A percentile compares a stretch with the other conserved stretches of the same genome.
phyloP scores from a whole-genome alignment of 2,113 vertebrate genomes.

The Mirza zaza region DNA sequence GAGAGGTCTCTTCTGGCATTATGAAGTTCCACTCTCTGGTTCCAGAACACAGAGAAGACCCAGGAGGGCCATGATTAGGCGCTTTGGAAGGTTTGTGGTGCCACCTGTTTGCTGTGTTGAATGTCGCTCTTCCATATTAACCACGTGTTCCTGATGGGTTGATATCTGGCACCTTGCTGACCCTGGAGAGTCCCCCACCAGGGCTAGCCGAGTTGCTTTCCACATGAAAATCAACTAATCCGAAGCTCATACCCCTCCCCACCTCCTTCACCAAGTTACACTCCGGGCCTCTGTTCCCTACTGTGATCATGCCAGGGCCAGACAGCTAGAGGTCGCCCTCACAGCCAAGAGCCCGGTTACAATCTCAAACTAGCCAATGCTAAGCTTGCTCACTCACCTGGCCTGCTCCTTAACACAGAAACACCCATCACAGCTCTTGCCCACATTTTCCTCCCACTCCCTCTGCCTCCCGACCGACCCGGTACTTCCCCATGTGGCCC shows the following conservation, averaged over 20 bases:
- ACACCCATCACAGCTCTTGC: neutral
- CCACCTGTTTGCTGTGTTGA: neutral
- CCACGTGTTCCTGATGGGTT: neutral
- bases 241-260: too few relatives aligned
- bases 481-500: rapidly evolving
- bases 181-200: neutral
- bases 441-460: neutral
- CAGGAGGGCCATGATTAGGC: neutral
- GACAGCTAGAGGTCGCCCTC: neutral
- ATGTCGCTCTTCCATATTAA: neutral
- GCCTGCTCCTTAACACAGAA: neutral
- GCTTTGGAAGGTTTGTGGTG: neutral
- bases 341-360: neutral
- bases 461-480: neutral
- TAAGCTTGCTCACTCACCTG: neutral
- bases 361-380: neutral
- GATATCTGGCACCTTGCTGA: neutral
- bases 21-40: neutral
- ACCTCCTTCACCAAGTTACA: neutral
- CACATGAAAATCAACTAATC: rapidly evolving
- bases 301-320: neutral
- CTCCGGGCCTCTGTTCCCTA: neutral
- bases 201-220: neutral
- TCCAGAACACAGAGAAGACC: neutral
- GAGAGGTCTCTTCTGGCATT: neutral